Evolutionary conservation across 2,113 vertebrate genomes (phyloP).

Genomic region (Mesoclemmys tuberculata): DNA sequence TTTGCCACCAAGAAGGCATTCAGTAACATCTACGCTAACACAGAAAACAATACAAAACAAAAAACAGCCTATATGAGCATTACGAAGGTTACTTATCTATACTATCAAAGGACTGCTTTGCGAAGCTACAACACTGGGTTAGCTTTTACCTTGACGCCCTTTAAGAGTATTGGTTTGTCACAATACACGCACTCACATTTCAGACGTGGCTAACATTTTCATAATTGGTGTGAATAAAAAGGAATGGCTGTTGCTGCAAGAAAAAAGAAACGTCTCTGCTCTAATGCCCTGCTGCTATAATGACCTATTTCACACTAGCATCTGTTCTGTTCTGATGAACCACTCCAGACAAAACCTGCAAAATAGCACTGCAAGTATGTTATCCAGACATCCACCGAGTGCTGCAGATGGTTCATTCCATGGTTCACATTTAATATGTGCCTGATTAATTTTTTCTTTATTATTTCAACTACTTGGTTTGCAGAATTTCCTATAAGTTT

Average conservation of each 20-base stretch:
- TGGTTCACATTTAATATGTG: slow-evolving; percentile 10
- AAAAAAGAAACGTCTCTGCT: slow-evolving; percentile 45
- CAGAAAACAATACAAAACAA: neutral
- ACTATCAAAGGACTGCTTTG: neutral
- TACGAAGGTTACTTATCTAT: neutral
- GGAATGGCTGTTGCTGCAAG: slow-evolving; percentile 48
- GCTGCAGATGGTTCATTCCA: slow-evolving; percentile 45
- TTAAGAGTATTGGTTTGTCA: slow-evolving; percentile 17
- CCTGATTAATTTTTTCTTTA: slow-evolving; percentile 28
- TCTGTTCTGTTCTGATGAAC: slow-evolving; percentile 59
- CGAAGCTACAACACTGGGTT: neutral
- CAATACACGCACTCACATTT: slow-evolving; percentile 16
- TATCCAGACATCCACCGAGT: slow-evolving; percentile 14
- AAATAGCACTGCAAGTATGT: slow-evolving; percentile 3
- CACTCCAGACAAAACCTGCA: slow-evolving; percentile 65
- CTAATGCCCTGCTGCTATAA: slow-evolving; percentile 45
- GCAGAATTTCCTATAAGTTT: slow-evolving; percentile 22
- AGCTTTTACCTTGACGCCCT: slow-evolving; percentile 21
- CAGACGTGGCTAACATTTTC: slow-evolving; percentile 59
- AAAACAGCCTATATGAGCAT: neutral
- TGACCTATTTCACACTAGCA: slow-evolving; percentile 76
- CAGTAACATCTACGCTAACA: slow-evolving; percentile 24
- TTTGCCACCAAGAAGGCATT: slow-evolving; percentile 64
- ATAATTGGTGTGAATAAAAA: slow-evolving; percentile 71
- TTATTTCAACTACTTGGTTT: slow-evolving; percentile 29